Conservation (phyloP, 2,888 invertebrate genomes). For the Hirtodrosophila confusa region DNA sequence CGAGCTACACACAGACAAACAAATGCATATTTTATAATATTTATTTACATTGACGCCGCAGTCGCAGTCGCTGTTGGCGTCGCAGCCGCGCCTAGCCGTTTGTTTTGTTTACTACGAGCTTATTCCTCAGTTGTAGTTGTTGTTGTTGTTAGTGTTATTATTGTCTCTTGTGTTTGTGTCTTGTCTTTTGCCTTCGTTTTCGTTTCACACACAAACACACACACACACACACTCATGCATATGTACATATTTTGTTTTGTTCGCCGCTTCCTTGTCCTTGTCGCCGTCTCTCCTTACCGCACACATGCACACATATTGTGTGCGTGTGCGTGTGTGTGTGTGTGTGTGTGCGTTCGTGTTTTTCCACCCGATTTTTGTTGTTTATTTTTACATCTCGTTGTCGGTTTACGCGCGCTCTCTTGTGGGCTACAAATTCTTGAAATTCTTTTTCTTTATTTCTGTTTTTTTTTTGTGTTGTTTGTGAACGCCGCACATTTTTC, state of each 20-base stretch:
- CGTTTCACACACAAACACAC: constrained; percentile 43
- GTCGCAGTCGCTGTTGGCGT: constrained; percentile 16
- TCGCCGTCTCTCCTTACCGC: constrained; percentile 32
- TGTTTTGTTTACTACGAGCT: constrained; percentile 59
- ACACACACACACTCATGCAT: neutral
- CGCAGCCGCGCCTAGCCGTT: constrained; percentile 56
- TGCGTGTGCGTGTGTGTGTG: constrained; percentile 4
- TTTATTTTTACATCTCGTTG: constrained; percentile 58
- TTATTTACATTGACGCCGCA: constrained; percentile 62
- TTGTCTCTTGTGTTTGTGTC: constrained; percentile 56
- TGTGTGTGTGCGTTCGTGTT: constrained; percentile 35
- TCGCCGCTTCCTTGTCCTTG: constrained; percentile 62
- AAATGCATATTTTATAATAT: constrained; percentile 70
- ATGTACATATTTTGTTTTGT: constrained; percentile 56
- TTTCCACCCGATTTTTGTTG: constrained; percentile 58
- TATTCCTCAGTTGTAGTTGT: constrained; percentile 28
- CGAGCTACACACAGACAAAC: constrained; percentile 29
- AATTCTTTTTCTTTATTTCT: constrained; percentile 62
- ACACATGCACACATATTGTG: neutral
- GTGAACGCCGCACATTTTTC: constrained; percentile 64
- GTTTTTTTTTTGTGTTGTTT: constrained; percentile 31
- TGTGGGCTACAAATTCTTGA: constrained; percentile 71
- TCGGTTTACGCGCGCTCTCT: constrained; percentile 52
- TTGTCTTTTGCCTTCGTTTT: constrained; percentile 58
- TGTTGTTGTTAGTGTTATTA: constrained; percentile 48